phyloP scores from a whole-genome alignment of 2,797 vertebrate genomes.

The Loris lydekkerianus region DNA sequence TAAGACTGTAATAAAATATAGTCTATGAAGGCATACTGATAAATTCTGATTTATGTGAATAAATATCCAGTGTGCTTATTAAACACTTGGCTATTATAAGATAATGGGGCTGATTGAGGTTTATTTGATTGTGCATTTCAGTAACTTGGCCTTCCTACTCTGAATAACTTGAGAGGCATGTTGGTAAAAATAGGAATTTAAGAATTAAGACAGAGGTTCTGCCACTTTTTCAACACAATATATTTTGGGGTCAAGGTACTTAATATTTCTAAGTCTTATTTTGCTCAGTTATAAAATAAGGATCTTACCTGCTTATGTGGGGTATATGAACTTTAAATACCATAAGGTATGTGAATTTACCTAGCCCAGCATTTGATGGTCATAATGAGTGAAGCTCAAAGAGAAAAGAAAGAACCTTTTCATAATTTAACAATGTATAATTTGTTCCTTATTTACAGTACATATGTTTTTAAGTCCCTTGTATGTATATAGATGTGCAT shows the following conservation, averaged over 20 bases:
- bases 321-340: neutral
- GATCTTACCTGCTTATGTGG: neutral
- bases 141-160: neutral
- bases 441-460: neutral
- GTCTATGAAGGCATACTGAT: neutral
- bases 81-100: neutral
- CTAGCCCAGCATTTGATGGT: neutral
- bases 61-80: neutral
- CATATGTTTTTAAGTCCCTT: neutral
- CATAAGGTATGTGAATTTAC: neutral
- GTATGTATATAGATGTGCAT: neutral
- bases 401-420: neutral
- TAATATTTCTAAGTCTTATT: neutral
- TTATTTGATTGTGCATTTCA: neutral
- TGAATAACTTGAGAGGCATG: neutral
- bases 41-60: neutral
- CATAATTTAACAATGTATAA: neutral
- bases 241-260: neutral
- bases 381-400: neutral
- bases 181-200: neutral
- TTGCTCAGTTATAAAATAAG: neutral
- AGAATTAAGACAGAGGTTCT: neutral
- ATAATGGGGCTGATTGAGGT: neutral
- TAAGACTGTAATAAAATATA: neutral
- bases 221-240: neutral